Evolutionary conservation across 2,888 invertebrate genomes (phyloP), one percentile per base, ranked within the genome.

Genomic region (Diarsia dahlii): DNA sequence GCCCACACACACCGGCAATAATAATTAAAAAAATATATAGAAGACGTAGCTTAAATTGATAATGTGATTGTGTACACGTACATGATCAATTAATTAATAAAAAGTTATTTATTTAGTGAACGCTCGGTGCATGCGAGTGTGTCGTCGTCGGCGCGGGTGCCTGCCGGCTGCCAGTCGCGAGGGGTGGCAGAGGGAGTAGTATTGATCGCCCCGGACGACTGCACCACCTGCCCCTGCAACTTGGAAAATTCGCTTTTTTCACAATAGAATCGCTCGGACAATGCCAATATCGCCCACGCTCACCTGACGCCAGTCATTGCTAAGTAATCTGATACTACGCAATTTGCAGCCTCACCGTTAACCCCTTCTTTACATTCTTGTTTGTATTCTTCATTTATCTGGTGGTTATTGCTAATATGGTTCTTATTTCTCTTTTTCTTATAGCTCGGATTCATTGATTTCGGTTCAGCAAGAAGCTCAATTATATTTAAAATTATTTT

Each of bases 141-240:
- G 82, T 78, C 71, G 83, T 70, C 67, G 76, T 80, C 80, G 76
- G 77, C 77, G 66, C 66, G 71, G 72, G 85, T 79, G 84, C 39
- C 48, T 48, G 48, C 83, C 84, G 58, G 58, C 28, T 9, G 77
- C 78, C 81, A 18, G 34, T 78, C 81, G 71, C 75, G 76, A 63
- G 75, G 45, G 81, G 77, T 80, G 80, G 80, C 84, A 79, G 76
- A 82, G 86, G 84, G 84, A 84, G 84, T 83, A 80, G 86, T 95
- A 95, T 95, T 92, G 95, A 95, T 95, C 95, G 86, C 91, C 85
- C 86, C 81, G 84, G 87, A 63, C 90, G 89, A 87, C 83, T 94
- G 94, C 95, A 95, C 91, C 92, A 92, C 93, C 94, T 92, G 92
- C 91, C 90, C 89, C 85, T 94, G 94, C 94, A 94, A 90, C 91